Base-by-base conservation (phyloP, 2,113 vertebrate species). In the Salvelinus fontinalis region DNA sequence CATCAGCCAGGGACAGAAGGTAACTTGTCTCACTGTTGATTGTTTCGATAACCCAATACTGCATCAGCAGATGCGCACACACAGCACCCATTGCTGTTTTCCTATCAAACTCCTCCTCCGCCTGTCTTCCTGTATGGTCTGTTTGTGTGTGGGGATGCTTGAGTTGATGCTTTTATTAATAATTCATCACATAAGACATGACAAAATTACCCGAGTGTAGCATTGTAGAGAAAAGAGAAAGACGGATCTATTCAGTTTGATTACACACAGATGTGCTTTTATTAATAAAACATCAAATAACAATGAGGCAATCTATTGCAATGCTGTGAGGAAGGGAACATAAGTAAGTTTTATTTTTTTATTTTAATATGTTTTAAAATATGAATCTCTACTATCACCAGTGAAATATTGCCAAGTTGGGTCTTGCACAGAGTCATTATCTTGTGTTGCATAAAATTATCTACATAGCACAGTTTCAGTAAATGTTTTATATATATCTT, bases 1-100 rank as follows among this genome's bases (percentile, higher is more conserved):
- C 39, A 89, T 86, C 93, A 92, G 81, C 90, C 85, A 20, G 91
- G 89, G 84, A 88, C 86, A 84, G 79, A 92, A 94, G 94, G 94
- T 94, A 94, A 93, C 90, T 83, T 84, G 82, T 22, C 57, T 69
- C 16, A 5, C 39, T 60, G n/a, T 51, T 14, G 49, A 24, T 16
- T 26, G 8, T 44, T 18, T 14, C 51, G 3, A 4, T 18, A 13
- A 54, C 13, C 51, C 51, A 18, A 14, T 54, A 29, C 13, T 13
- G 3, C 66, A 6, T 18, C 29, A 29, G 66, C 13, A 18, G 24
- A 20, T 26, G 16, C 66, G 6, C 66, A 34, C 22, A 27, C 22
- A 66, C 7, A 26, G 13, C 2, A 27, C 22, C 31, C 65, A 51
- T n/a, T 14, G 7, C 16, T 54, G 70, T 54, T 9, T 24, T 7